Percentiles rank a stretch among this genome's conserved stretches.
Evolutionary conservation across 2,113 vertebrate genomes (phyloP).

Genomic region (Prunella fulvescens): DNA sequence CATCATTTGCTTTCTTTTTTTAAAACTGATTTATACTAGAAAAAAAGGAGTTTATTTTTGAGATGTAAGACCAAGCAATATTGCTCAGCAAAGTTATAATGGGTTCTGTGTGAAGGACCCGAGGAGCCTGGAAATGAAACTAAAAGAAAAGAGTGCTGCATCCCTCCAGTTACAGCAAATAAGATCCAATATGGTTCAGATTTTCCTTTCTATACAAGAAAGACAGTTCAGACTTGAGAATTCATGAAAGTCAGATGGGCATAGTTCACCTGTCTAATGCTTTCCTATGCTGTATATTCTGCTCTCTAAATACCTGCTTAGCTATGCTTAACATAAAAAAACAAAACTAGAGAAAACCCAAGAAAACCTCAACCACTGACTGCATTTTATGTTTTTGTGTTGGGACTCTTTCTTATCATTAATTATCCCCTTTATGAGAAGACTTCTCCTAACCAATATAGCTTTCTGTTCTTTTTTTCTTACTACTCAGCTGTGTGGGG

Average conservation of each 20-base stretch:
- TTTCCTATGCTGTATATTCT: background rate
- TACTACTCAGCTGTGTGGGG: background rate
- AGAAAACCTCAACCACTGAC: background rate
- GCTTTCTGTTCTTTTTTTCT: background rate
- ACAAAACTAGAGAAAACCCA: background rate
- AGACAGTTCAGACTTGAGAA: background rate
- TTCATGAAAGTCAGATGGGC: background rate
- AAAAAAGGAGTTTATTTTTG: background rate
- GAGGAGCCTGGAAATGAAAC: background rate
- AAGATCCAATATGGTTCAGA: background rate
- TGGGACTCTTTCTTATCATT: background rate
- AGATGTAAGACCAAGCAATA: background rate
- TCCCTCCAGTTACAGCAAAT: background rate
- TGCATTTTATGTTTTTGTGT: background rate
- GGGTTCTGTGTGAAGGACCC: background rate
- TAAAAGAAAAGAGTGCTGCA: background rate
- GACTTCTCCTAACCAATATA: background rate
- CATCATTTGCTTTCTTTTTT: background rate
- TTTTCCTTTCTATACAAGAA: background rate
- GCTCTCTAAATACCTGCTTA: background rate
- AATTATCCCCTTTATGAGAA: background rate
- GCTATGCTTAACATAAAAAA: background rate
- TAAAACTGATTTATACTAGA: background rate
- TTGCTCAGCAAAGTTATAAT: background rate
- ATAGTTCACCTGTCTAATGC: background rate